Conservation (phyloP, 2,888 invertebrate genomes). For the Microctonus hyperodae region DNA sequence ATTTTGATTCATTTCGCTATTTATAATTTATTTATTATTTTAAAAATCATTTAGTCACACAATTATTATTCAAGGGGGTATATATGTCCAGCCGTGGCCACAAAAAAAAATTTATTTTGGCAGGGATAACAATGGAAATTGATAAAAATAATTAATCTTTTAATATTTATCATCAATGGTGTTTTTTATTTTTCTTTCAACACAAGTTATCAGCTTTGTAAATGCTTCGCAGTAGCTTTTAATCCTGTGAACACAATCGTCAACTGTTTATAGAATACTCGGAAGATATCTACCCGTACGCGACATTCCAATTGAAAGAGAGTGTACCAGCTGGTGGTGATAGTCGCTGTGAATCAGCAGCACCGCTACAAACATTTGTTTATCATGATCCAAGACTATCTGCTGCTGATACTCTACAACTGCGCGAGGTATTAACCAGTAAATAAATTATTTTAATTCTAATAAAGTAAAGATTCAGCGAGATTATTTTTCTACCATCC, state of each 20-base stretch:
- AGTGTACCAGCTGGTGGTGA: conserved; percentile 87
- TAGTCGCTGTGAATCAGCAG: conserved; percentile 79
- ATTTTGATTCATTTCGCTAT: conserved; percentile 22
- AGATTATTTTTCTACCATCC: background rate
- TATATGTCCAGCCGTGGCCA: too few relatives aligned
- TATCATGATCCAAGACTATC: conserved; percentile 86
- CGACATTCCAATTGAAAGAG: conserved; percentile 69
- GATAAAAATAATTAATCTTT: background rate
- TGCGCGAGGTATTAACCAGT: conserved; percentile 76
- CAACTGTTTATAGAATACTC: conserved; percentile 66
- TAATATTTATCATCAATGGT: too few relatives aligned
- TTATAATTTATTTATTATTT: too few relatives aligned
- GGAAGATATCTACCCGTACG: conserved; percentile 71
- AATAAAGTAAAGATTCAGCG: background rate
- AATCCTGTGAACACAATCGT: conserved; percentile 27
- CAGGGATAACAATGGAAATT: too few relatives aligned
- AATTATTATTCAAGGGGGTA: background rate
- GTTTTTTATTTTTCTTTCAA: too few relatives aligned
- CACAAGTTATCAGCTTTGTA: too few relatives aligned
- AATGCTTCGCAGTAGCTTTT: conserved; percentile 24
- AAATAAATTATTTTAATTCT: too few relatives aligned
- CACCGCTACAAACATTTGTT: conserved; percentile 72
- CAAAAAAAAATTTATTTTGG: too few relatives aligned
- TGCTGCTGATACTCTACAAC: conserved; percentile 78
- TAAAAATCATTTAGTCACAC: too few relatives aligned